Evolutionary conservation across 1,140 invertebrate genomes (phyloP).

Genomic region (Macrosteles quadrilineatus): DNA sequence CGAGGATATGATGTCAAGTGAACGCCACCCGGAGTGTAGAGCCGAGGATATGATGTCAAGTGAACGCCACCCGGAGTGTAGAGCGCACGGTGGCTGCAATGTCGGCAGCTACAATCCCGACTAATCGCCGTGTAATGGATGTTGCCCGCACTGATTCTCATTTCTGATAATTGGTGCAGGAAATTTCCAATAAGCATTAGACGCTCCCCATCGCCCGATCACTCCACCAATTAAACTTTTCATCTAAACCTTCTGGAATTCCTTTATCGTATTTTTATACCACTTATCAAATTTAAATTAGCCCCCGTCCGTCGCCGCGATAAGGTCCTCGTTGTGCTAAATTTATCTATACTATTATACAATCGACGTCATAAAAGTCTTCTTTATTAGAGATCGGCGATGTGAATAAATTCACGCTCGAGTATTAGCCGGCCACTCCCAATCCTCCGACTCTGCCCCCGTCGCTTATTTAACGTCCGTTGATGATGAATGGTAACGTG

Average conservation of each 20-base stretch:
- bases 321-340: slow-evolving; percentile 12
- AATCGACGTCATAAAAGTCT: slow-evolving; percentile 13
- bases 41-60: too few relatives aligned
- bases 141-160: slow-evolving; percentile 28
- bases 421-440: slow-evolving; percentile 14
- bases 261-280: slow-evolving; percentile 23
- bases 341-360: slow-evolving; percentile 23
- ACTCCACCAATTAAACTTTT: slow-evolving; percentile 7
- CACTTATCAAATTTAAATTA: slow-evolving; percentile 27
- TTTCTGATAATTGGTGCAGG: slow-evolving; percentile 33
- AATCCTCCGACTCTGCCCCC: not conserved
- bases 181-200: slow-evolving; percentile 32
- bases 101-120: slow-evolving; percentile 7
- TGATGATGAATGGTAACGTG: slow-evolving; percentile 5
- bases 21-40: too few relatives aligned
- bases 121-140: slow-evolving; percentile 32
- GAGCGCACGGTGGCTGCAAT: not conserved
- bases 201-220: slow-evolving; percentile 3
- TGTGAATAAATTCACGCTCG: slow-evolving; percentile 20
- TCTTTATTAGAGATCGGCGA: slow-evolving; percentile 23
- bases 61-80: not conserved
- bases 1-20: too few relatives aligned
- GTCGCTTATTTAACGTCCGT: too few relatives aligned
- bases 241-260: slow-evolving; percentile 25
- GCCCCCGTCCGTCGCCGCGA: not conserved